Percentiles rank a stretch among this genome's conserved stretches.
Conservation (phyloP, 2,888 invertebrate genomes). For the Troides aeacus region DNA sequence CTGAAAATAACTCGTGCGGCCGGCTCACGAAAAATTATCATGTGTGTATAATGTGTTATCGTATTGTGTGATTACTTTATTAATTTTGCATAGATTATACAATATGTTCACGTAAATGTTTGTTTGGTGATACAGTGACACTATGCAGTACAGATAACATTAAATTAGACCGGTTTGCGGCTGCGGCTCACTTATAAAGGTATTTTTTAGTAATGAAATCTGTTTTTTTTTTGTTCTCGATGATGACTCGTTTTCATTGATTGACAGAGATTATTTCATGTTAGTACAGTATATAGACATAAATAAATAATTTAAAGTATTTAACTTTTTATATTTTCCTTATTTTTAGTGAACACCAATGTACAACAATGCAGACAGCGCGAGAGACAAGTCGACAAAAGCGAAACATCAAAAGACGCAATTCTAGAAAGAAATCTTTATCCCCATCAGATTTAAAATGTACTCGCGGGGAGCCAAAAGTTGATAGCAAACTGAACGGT, state of each 20-base stretch:
- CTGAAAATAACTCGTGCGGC: conserved; percentile 25
- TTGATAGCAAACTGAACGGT: conserved; percentile 61
- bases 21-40: conserved; percentile 15
- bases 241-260: background rate
- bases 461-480: conserved; percentile 55
- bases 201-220: conserved; percentile 40
- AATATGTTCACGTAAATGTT: conserved; percentile 50
- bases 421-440: conserved; percentile 75
- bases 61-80: conserved; percentile 33
- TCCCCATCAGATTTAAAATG: conserved; percentile 74
- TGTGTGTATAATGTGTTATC: conserved; percentile 31
- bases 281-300: background rate
- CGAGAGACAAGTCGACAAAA: conserved; percentile 73
- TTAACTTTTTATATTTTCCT: conserved; percentile 24
- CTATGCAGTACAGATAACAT: conserved; percentile 59
- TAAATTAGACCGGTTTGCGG: conserved; percentile 61
- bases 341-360: conserved; percentile 64
- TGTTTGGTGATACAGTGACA: conserved; percentile 63
- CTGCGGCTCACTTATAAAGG: conserved; percentile 49
- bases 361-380: conserved; percentile 70
- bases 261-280: background rate
- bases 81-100: conserved; percentile 38
- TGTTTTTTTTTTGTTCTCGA: background rate
- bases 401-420: conserved; percentile 70
- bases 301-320: background rate